phyloP scores from a whole-genome alignment of 2,113 vertebrate genomes.

The Seriola aureovittata region DNA sequence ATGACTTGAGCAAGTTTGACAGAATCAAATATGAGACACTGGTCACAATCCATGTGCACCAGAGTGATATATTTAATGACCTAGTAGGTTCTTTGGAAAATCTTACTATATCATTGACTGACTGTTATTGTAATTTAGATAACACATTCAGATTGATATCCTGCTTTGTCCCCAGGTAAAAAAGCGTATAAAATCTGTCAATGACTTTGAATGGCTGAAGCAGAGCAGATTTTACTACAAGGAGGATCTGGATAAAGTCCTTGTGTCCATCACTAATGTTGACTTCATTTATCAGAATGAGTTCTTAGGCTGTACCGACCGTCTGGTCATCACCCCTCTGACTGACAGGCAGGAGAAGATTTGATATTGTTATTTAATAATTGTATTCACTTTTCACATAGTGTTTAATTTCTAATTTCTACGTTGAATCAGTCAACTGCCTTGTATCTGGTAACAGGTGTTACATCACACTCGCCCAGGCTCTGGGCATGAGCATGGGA shows the following conservation, averaged over 20 bases:
- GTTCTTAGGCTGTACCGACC: conserved; percentile 93
- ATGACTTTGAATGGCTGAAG: conserved; percentile 93
- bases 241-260: conserved; percentile 84
- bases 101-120: neutral
- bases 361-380: neutral
- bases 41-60: conserved; percentile 93
- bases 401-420: neutral
- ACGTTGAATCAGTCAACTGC: neutral
- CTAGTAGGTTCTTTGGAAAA: conserved; percentile 80
- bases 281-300: conserved; percentile 93
- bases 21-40: conserved; percentile 92
- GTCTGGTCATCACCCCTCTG: conserved; percentile 92
- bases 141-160: neutral
- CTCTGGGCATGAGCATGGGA: conserved; percentile 92
- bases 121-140: neutral
- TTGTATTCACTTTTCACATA: neutral
- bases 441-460: conserved; percentile 75
- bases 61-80: conserved; percentile 92
- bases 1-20: conserved; percentile 88
- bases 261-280: conserved; percentile 91
- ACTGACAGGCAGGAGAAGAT: conserved; percentile 88
- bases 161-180: conserved; percentile 83
- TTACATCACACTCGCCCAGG: conserved; percentile 91
- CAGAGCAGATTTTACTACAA: conserved; percentile 92
- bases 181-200: conserved; percentile 86